Evolutionary conservation across 1,140 invertebrate genomes (phyloP).

Genomic region (Musca vetustissima): DNA sequence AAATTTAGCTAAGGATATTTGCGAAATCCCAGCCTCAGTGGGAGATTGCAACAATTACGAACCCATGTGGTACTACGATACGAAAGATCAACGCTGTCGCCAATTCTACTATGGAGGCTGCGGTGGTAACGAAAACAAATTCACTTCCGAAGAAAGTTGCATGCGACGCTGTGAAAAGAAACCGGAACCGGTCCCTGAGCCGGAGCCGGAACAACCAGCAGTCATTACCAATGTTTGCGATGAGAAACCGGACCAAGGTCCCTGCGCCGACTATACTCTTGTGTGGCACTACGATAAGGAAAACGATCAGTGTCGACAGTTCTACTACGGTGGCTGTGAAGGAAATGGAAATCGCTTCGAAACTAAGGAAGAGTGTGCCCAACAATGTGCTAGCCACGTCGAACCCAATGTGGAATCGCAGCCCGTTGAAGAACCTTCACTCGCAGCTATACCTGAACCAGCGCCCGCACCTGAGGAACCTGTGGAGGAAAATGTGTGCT

Average conservation of each 20-base stretch:
- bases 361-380: conserved; percentile 65
- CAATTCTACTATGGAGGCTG: conserved; percentile 83
- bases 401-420: not conserved
- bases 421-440: too few relatives aligned
- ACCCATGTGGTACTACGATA: conserved; percentile 83
- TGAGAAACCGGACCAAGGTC: conserved; percentile 30
- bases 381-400: conserved; percentile 61
- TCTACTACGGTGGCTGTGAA: conserved; percentile 81
- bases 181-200: conserved; percentile 38
- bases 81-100: conserved; percentile 67
- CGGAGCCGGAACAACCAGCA: conserved; percentile 18
- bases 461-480: conserved; percentile 31
- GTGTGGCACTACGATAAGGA: conserved; percentile 80
- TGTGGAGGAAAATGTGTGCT: conserved; percentile 59
- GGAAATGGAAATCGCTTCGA: conserved; percentile 81
- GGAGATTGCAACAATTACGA: conserved; percentile 82
- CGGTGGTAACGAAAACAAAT: conserved; percentile 81
- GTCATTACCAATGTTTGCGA: conserved; percentile 33
- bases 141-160: conserved; percentile 68
- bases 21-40: conserved; percentile 71
- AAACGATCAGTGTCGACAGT: conserved; percentile 68
- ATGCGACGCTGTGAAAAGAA: conserved; percentile 61
- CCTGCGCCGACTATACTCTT: conserved; percentile 32
- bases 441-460: conserved; percentile 30
- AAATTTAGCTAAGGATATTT: conserved; percentile 61